phyloP scores from a whole-genome alignment of 2,888 invertebrate genomes.

The Tridacna crocea region DNA sequence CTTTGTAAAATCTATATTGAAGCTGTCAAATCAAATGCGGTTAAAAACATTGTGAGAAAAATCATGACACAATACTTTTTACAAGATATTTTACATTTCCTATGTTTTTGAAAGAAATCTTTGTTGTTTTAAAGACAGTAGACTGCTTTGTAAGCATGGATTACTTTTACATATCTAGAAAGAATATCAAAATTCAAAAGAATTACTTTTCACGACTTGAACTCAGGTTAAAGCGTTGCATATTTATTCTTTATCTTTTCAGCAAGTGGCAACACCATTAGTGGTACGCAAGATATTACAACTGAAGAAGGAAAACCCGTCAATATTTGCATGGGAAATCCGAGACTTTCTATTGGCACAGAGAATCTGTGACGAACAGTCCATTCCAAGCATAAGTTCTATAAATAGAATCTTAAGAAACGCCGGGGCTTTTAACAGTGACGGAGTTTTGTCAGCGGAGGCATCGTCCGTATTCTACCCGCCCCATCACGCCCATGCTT shows the following conservation, averaged over 20 bases:
- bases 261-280: constrained; percentile 96
- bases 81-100: too few species aligned
- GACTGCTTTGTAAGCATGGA: too few species aligned
- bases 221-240: too few species aligned
- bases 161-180: too few species aligned
- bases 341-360: constrained; percentile 95
- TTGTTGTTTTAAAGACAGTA: too few species aligned
- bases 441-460: constrained; percentile 57
- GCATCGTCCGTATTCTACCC: constrained; percentile 50
- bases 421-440: constrained; percentile 68
- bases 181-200: too few species aligned
- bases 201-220: too few species aligned
- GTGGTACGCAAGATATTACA: constrained; percentile 97
- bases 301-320: constrained; percentile 97
- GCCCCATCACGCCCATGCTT: constrained; percentile 51
- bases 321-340: constrained; percentile 99
- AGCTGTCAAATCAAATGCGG: too few species aligned
- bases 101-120: too few species aligned
- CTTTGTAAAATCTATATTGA: too few species aligned
- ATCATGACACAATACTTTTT: too few species aligned
- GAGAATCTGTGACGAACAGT: constrained; percentile 91
- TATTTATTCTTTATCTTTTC: constrained; percentile 16
- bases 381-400: constrained; percentile 96
- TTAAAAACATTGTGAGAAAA: too few species aligned
- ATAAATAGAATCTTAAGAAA: constrained; percentile 94